Percentiles rank a stretch among this genome's conserved stretches.
Evolutionary conservation across 2,888 invertebrate species (phyloP).

Genomic region (Lomographa bimaculata): DNA sequence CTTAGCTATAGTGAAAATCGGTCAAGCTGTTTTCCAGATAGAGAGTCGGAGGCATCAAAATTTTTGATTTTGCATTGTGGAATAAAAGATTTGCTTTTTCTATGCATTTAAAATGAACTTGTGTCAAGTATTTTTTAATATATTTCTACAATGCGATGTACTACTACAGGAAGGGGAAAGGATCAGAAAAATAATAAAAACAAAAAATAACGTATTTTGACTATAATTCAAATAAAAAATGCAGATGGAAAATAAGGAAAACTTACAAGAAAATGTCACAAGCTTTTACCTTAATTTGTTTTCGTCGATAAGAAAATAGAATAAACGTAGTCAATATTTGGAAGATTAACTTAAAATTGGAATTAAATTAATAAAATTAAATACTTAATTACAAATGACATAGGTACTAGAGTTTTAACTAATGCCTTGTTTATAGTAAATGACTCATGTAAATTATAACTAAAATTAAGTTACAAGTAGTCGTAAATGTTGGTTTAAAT

Average conservation of each 20-base stretch:
- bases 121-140: no score
- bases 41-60: no score
- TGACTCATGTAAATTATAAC: conserved; percentile 66
- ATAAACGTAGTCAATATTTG: conserved; percentile 74
- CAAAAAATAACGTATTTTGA: conserved; percentile 76
- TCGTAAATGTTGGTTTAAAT: conserved; percentile 78
- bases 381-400: conserved; percentile 81
- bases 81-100: no score
- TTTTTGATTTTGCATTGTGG: no score
- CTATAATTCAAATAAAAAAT: conserved; percentile 83
- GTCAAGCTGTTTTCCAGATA: no score
- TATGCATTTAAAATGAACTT: no score
- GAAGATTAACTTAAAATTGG: conserved; percentile 77
- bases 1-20: no score
- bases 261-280: conserved; percentile 82
- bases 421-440: conserved; percentile 79
- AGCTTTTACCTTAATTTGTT: conserved; percentile 74
- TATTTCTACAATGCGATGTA: no score
- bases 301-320: conserved; percentile 70
- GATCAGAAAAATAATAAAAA: conserved; percentile 62
- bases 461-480: conserved; percentile 69
- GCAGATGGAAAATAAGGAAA: conserved; percentile 82
- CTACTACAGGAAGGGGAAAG: conserved; percentile 27
- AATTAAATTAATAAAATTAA: conserved; percentile 82
- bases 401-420: conserved; percentile 77